Percentiles rank a stretch among this genome's conserved stretches.
Evolutionary conservation across 1,140 invertebrate species (phyloP).

Genomic region (Drosophila subpulchrella): DNA sequence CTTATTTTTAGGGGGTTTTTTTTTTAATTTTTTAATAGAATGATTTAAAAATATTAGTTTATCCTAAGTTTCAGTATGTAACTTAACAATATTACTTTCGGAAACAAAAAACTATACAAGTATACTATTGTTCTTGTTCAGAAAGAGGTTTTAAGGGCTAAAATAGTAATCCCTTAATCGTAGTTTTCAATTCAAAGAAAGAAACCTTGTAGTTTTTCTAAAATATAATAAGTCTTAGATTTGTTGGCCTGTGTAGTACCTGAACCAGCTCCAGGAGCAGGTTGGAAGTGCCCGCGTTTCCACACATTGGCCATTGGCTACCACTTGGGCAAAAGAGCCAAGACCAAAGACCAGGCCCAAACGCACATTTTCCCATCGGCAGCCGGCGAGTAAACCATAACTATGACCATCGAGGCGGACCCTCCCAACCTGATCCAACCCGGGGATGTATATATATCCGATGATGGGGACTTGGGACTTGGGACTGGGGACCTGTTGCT

Average conservation of each 20-base stretch:
- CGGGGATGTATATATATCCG: conserved; percentile 4
- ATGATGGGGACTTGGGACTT: conserved; percentile 3
- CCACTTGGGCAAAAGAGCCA: conserved; percentile 60
- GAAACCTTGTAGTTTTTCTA: too few species aligned
- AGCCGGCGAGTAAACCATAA: conserved; percentile 59
- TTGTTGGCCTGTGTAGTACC: conserved; percentile 6
- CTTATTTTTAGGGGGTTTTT: too few species aligned
- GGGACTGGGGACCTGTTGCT: conserved; percentile 24
- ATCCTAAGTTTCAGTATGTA: too few species aligned
- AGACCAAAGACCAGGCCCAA: conserved; percentile 22
- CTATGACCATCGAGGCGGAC: conserved; percentile 62
- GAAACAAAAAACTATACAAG: too few species aligned
- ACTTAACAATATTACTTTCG: too few species aligned
- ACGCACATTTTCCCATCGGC: conserved; percentile 78
- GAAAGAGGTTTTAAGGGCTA: too few species aligned
- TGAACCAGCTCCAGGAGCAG: conserved; percentile 17
- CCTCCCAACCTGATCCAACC: conserved; percentile 33
- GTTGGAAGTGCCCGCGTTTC: conserved; percentile 70
- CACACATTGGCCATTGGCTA: conserved; percentile 79
- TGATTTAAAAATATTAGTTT: too few species aligned
- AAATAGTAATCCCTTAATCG: too few species aligned
- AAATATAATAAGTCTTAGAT: too few species aligned
- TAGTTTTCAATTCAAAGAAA: too few species aligned
- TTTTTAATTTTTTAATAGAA: too few species aligned
- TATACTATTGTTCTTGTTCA: too few species aligned